phyloP scores from a whole-genome alignment of 2,888 invertebrate genomes.

The Dasysyrphus albostriatus region DNA sequence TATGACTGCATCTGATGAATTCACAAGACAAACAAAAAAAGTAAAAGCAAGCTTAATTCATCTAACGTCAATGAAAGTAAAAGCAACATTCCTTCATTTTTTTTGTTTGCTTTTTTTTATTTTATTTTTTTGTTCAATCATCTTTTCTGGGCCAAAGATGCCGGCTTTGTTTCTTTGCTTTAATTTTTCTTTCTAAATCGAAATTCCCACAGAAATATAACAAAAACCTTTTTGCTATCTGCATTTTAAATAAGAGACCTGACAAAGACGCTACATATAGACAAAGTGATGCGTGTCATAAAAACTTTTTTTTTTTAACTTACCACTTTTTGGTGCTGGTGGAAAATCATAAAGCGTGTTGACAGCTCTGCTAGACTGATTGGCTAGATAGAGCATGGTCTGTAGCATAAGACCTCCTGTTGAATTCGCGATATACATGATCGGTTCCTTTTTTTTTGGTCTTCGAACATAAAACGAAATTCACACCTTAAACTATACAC shows the following conservation, averaged over 20 bases:
- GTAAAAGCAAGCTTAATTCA: constrained; percentile 22
- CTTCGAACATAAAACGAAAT: constrained; percentile 11
- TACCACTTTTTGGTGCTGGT: constrained; percentile 82
- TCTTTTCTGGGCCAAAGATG: constrained; percentile 35
- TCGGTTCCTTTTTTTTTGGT: constrained; percentile 18
- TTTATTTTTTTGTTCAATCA: background rate
- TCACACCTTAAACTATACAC: constrained; percentile 15
- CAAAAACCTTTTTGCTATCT: constrained; percentile 1
- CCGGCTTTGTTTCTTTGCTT: constrained; percentile 31
- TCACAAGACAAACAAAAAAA: constrained; percentile 4
- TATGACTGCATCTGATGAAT: background rate
- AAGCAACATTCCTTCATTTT: constrained; percentile 21
- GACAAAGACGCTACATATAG: background rate
- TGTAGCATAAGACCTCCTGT: constrained; percentile 83
- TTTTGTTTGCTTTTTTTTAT: background rate
- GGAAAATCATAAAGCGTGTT: constrained; percentile 82
- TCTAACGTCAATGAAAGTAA: constrained; percentile 33
- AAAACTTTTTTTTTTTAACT: constrained; percentile 75
- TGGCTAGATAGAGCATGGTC: constrained; percentile 83
- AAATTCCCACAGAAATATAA: constrained; percentile 4
- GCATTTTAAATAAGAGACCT: constrained; percentile 14
- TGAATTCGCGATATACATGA: constrained; percentile 82
- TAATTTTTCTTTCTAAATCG: background rate
- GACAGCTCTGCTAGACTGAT: constrained; percentile 82
- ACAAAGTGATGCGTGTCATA: background rate